phyloP scores from a whole-genome alignment of 2,113 vertebrate genomes.

The Desmodus rotundus region DNA sequence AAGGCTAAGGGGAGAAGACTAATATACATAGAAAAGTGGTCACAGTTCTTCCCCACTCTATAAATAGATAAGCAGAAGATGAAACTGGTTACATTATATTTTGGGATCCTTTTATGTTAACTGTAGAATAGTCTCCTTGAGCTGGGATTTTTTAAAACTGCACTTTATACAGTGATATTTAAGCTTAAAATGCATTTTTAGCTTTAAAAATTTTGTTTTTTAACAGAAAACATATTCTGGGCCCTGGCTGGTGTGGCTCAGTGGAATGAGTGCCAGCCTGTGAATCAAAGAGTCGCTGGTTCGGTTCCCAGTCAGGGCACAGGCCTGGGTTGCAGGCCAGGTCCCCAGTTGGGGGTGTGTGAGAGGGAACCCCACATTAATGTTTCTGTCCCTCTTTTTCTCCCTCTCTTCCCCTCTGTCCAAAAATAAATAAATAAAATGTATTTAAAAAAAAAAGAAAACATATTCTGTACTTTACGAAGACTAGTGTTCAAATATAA shows the following conservation, averaged over 20 bases:
- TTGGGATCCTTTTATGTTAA: conserved; percentile 13
- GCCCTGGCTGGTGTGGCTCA: too few species aligned
- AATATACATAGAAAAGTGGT: neutral
- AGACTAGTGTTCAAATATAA: neutral
- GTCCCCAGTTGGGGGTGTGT: too few species aligned
- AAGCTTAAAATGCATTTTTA: conserved; percentile 36
- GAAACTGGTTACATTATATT: neutral
- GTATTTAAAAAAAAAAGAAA: too few species aligned
- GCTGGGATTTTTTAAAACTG: neutral
- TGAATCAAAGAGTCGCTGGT: too few species aligned
- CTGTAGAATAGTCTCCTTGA: neutral
- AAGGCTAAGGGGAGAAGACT: neutral
- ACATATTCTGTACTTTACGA: neutral
- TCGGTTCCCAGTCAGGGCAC: too few species aligned
- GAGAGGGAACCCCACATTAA: too few species aligned
- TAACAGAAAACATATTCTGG: neutral
- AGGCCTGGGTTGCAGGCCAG: too few species aligned
- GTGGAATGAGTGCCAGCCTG: too few species aligned
- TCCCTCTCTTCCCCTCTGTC: too few species aligned
- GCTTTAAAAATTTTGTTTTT: neutral
- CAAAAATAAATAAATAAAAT: too few species aligned
- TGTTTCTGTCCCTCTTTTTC: too few species aligned
- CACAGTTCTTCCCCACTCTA: neutral
- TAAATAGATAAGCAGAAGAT: neutral
- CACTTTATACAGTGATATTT: conserved; percentile 16